Conservation (phyloP, 2,797 vertebrate genomes). For the Oceanodroma leucorhoa region DNA sequence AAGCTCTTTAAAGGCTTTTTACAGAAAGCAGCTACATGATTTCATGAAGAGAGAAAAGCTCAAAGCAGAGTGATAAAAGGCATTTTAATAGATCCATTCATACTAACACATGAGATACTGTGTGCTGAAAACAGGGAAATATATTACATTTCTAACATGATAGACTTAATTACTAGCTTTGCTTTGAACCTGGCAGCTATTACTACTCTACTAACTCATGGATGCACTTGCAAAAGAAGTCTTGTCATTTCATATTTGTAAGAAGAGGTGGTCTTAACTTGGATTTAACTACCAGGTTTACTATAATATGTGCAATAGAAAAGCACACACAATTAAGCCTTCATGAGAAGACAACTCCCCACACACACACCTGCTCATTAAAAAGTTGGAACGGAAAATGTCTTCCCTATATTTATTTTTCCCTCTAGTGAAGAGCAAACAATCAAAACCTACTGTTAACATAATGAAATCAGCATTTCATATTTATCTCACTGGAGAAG, state of each 20-base stretch:
- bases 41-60: conserved; percentile 6
- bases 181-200: conserved; percentile 21
- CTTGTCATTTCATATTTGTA: background rate
- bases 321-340: background rate
- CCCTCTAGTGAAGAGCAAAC: background rate
- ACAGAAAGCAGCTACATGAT: background rate
- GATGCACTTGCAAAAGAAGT: background rate
- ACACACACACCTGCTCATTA: background rate
- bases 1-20: background rate
- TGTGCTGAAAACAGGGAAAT: background rate
- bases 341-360: background rate
- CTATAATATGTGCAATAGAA: background rate
- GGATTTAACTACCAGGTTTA: conserved; percentile 4
- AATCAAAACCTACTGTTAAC: background rate
- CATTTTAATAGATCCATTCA: background rate
- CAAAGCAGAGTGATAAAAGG: background rate
- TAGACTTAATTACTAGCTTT: conserved; percentile 15
- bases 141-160: background rate
- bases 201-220: background rate
- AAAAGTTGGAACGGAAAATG: background rate
- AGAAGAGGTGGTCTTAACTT: background rate
- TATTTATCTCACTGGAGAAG: background rate
- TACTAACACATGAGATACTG: background rate
- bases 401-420: background rate
- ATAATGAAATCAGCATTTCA: background rate